These are phyloP conservation scores for Marronus borbonicus DNA, from an alignment of 2,888 invertebrate species.

Conservation along the genomic window DNA sequence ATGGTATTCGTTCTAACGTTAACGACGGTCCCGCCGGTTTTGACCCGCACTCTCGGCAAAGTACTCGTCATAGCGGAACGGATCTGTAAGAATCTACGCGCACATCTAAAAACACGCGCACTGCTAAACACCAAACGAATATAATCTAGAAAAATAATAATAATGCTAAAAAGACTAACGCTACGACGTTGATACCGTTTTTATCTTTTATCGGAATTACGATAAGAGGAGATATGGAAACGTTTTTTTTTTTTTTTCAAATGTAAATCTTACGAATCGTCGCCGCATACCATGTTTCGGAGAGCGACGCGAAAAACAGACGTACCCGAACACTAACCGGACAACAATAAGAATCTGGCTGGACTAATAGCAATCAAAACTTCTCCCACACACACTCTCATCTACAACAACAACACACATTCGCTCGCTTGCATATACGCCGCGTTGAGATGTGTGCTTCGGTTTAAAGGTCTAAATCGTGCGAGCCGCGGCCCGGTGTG, in stretches of 20 bases:
- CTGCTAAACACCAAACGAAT: conserved; percentile 23
- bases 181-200: not conserved
- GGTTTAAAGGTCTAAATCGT: conserved; percentile 42
- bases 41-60: conserved; percentile 67
- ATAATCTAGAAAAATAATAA: conserved; percentile 8
- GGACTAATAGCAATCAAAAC: conserved; percentile 34
- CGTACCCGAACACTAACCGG: conserved; percentile 29
- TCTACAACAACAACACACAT: conserved; percentile 2
- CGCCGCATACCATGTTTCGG: conserved; percentile 39
- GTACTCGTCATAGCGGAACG: conserved; percentile 38
- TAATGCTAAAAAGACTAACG: not conserved
- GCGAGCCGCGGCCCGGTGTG: not conserved
- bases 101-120: conserved; percentile 28
- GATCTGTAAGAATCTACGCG: conserved; percentile 2
- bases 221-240: conserved; percentile 1
- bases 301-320: conserved; percentile 15
- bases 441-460: conserved; percentile 4
- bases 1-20: conserved; percentile 56
- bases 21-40: conserved; percentile 63
- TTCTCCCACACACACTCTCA: conserved; percentile 30
- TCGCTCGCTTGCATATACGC: conserved; percentile 20
- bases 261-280: conserved; percentile 10
- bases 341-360: conserved; percentile 38
- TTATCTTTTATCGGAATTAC: conserved; percentile 27
- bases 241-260: not conserved